These are phyloP conservation scores for Camponotus floridanus DNA, from an alignment of 1,140 invertebrate species.

Conservation along the genomic window DNA sequence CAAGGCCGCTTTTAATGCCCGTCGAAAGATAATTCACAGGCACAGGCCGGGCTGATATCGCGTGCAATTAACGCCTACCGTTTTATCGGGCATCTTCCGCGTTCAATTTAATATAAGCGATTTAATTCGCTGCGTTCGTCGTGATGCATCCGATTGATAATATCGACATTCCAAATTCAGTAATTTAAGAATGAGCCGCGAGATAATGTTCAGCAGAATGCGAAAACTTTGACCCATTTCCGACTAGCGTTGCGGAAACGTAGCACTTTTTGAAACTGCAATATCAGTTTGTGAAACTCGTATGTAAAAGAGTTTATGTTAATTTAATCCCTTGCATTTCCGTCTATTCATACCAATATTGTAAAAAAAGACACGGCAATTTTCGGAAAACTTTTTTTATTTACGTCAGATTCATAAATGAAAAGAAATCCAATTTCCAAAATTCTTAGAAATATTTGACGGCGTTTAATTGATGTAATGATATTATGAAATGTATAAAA, in stretches of 20 bases:
- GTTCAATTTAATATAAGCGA: constrained; percentile 29
- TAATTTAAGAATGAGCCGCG: neutral
- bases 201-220: neutral
- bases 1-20: constrained; percentile 42
- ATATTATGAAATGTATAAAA: too few relatives aligned
- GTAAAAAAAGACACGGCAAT: neutral
- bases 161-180: neutral
- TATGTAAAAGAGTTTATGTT: neutral
- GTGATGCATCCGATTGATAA: neutral
- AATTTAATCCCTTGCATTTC: constrained; percentile 12
- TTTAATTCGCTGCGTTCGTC: neutral
- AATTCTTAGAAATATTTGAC: neutral
- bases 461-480: neutral
- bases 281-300: neutral
- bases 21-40: constrained; percentile 58
- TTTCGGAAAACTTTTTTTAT: constrained; percentile 3
- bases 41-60: constrained; percentile 35
- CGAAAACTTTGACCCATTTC: neutral
- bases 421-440: neutral
- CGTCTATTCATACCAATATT: neutral
- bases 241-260: neutral
- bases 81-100: constrained; percentile 2
- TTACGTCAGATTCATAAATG: neutral
- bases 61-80: constrained; percentile 46
- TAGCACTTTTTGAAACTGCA: neutral